Evolutionary conservation across 2,113 vertebrate species (phyloP).

Genomic region (Gambusia affinis): DNA sequence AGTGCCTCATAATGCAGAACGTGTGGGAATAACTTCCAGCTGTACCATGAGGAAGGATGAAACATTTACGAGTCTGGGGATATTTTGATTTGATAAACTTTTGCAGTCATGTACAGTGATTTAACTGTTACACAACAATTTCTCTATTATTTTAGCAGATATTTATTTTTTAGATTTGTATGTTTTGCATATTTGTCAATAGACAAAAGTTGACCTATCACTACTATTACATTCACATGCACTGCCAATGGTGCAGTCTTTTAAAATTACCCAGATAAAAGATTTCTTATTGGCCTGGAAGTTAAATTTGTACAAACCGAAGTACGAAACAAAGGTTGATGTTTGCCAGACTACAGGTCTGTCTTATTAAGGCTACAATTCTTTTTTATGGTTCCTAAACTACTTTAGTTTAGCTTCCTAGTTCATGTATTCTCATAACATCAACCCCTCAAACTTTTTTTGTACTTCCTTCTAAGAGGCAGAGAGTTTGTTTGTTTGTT

Average conservation of each 20-base stretch:
- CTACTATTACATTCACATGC: no score
- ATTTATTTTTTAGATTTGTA: no score
- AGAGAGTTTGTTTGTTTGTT: background rate
- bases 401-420: background rate
- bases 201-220: no score
- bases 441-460: background rate
- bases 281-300: no score
- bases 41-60: background rate
- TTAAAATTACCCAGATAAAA: no score
- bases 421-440: constrained; percentile 1
- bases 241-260: background rate
- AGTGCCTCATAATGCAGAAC: background rate
- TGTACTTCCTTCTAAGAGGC: constrained; percentile 1
- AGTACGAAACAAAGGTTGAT: background rate
- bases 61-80: background rate
- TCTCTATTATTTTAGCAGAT: no score
- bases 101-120: background rate
- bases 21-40: background rate
- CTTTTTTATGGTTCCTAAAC: background rate
- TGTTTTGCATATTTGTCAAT: no score
- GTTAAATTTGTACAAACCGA: background rate
- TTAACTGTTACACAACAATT: background rate
- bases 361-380: background rate
- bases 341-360: background rate
- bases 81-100: background rate